These are phyloP conservation scores for Coregonus ussuriensis DNA, from an alignment of 2,797 vertebrate species.

Conservation along the genomic window DNA sequence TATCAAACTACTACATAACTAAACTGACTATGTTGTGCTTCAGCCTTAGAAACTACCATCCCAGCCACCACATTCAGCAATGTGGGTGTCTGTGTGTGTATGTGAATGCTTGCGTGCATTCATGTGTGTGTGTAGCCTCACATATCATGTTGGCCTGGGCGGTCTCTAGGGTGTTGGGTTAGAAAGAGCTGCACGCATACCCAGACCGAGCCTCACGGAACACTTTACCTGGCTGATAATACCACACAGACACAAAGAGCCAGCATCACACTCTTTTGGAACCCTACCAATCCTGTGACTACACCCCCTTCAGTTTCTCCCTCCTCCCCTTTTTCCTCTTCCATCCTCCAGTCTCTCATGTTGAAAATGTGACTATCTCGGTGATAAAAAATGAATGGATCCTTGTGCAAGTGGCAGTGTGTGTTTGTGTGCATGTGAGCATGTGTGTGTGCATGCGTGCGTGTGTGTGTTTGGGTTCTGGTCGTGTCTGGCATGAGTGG, in stretches of 20 bases:
- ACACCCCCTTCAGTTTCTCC: not conserved
- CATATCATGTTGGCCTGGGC: not conserved
- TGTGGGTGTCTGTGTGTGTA: conserved; percentile 10
- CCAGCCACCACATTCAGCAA: not conserved
- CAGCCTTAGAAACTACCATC: not conserved
- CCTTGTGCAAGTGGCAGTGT: conserved; percentile 9
- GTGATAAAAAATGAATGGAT: conserved; percentile 56
- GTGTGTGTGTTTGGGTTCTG: not conserved
- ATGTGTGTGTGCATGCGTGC: conserved; percentile 2
- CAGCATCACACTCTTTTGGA: not conserved
- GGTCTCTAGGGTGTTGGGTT: not conserved
- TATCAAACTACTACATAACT: not conserved
- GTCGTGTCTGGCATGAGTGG: conserved; percentile 5
- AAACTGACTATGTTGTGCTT: not conserved
- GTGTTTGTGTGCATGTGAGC: conserved; percentile 18
- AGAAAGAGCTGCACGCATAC: conserved; percentile 1
- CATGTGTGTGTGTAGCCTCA: not conserved
- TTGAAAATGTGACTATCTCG: conserved; percentile 29
- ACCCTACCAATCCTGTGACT: not conserved
- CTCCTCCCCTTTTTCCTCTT: not conserved
- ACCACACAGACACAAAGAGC: conserved; percentile 10
- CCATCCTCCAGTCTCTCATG: not conserved
- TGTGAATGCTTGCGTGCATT: not conserved
- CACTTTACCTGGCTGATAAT: not conserved
- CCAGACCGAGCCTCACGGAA: not conserved